Evolutionary conservation across 2,888 invertebrate species (phyloP).

Genomic region (Orthosia gothica): DNA sequence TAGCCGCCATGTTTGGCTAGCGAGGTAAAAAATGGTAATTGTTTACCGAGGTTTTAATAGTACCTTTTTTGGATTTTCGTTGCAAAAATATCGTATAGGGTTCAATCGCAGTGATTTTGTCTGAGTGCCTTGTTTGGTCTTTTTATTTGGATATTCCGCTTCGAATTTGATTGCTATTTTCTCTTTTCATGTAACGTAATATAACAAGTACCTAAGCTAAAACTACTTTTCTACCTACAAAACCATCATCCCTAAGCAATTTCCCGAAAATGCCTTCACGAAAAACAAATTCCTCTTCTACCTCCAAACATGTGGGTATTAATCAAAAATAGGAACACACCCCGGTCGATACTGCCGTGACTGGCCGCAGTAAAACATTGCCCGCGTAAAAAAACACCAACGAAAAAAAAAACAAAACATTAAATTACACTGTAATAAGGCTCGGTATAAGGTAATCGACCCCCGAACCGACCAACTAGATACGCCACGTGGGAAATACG

Average conservation of each 20-base stretch:
- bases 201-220: not conserved
- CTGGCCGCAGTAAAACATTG: conserved; percentile 86
- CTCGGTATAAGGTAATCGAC: conserved; percentile 87
- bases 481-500: conserved; percentile 90
- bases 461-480: conserved; percentile 78
- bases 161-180: not conserved
- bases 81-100: conserved; percentile 40
- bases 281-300: conserved; percentile 49
- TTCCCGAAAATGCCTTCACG: conserved; percentile 53
- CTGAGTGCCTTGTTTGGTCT: conserved; percentile 13
- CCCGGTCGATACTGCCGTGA: conserved; percentile 90
- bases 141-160: conserved; percentile 1
- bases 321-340: conserved; percentile 75
- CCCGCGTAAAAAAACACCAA: conserved; percentile 81
- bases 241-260: conserved; percentile 51
- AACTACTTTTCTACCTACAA: not conserved
- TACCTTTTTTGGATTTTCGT: conserved; percentile 56
- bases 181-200: no score
- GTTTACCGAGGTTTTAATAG: conserved; percentile 65
- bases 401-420: conserved; percentile 86
- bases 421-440: conserved; percentile 90
- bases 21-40: conserved; percentile 62
- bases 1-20: conserved; percentile 66
- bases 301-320: conserved; percentile 68
- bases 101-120: conserved; percentile 42